A percentile compares a stretch with the other conserved stretches of the same genome.
phyloP scores from a whole-genome alignment of 2,888 invertebrate species.

The Julus scanicus region DNA sequence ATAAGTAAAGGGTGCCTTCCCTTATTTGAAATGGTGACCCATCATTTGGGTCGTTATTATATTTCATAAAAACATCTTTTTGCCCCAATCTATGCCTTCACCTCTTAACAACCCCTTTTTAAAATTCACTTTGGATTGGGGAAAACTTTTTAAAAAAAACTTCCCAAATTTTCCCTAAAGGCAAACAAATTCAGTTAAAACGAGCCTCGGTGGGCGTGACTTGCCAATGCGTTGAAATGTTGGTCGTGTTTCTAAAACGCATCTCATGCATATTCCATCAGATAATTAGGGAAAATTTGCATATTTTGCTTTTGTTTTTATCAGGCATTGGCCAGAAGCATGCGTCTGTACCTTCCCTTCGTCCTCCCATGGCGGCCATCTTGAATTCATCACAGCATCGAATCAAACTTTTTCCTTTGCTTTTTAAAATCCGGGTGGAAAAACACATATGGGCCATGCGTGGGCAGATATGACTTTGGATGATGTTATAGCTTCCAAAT shows the following conservation, averaged over 20 bases:
- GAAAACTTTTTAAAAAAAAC: not conserved
- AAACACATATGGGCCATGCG: too few species aligned
- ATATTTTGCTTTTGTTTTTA: not conserved
- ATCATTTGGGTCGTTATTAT: not conserved
- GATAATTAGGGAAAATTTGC: not conserved
- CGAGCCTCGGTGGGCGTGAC: not conserved
- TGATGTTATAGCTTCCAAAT: too few species aligned
- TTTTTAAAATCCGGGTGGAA: too few species aligned
- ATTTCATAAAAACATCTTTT: not conserved
- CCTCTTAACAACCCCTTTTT: not conserved
- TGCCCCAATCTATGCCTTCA: not conserved
- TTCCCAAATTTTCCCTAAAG: not conserved
- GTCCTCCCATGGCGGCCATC: not conserved
- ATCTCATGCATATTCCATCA: constrained; percentile 3
- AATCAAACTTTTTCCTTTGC: too few species aligned
- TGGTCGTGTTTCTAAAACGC: not conserved
- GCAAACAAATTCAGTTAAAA: not conserved
- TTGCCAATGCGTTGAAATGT: not conserved
- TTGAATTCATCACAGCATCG: not conserved
- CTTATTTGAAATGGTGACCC: not conserved
- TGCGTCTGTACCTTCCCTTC: not conserved
- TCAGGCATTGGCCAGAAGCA: not conserved
- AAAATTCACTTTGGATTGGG: not conserved
- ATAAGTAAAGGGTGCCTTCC: too few species aligned
- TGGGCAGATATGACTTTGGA: too few species aligned